Conservation (phyloP, 2,113 vertebrate genomes). For the Melanerpes formicivorus region DNA sequence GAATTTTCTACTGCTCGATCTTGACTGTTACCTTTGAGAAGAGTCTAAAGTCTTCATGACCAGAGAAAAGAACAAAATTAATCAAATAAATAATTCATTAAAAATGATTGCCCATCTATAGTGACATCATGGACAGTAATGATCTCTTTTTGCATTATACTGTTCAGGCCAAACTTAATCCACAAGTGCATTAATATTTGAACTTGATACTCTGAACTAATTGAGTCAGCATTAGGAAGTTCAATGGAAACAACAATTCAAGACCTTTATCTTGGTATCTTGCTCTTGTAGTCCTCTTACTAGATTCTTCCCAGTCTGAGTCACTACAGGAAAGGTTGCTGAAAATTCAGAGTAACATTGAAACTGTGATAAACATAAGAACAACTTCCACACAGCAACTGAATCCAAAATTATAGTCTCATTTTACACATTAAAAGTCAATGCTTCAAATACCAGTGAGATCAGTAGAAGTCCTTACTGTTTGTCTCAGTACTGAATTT, state of each 20-base stretch:
- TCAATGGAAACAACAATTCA: neutral
- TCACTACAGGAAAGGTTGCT: neutral
- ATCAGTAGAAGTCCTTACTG: neutral
- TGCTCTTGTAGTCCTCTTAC: neutral
- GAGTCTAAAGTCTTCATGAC: neutral
- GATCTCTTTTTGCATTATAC: neutral
- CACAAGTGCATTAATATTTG: constrained; percentile 16
- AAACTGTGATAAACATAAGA: neutral
- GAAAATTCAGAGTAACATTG: neutral
- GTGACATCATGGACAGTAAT: neutral
- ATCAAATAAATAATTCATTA: constrained; percentile 18
- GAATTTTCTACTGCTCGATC: neutral
- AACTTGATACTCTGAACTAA: constrained; percentile 20
- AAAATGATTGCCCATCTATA: neutral
- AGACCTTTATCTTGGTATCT: neutral
- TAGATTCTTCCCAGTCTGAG: neutral
- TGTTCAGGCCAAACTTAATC: constrained; percentile 9
- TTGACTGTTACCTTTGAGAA: neutral
- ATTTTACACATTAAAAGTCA: neutral
- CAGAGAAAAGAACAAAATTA: neutral
- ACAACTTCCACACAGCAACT: neutral
- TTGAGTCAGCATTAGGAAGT: neutral
- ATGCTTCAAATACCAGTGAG: neutral
- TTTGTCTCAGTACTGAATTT: neutral
- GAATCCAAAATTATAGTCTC: neutral